phyloP scores from a whole-genome alignment of 2,888 invertebrate genomes.

The Aromia moschata region DNA sequence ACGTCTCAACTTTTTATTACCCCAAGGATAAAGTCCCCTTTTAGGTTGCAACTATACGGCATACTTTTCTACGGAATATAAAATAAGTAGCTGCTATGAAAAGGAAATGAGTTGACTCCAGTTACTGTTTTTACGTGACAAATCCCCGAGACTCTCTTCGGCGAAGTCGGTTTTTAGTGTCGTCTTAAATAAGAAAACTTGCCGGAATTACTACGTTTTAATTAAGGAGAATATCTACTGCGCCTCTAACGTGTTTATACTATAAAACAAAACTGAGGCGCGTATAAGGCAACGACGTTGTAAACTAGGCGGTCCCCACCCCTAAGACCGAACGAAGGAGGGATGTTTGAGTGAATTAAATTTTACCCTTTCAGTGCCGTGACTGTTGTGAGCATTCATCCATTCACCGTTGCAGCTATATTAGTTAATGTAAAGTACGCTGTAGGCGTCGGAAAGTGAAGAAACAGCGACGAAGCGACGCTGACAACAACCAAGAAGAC shows the following conservation, averaged over 20 bases:
- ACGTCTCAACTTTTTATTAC: constrained; percentile 10
- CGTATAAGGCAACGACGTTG: constrained; percentile 11
- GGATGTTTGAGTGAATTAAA: not conserved
- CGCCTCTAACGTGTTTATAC: constrained; percentile 13
- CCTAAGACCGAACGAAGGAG: not conserved
- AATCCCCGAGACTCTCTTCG: not conserved
- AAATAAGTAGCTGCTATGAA: constrained; percentile 16
- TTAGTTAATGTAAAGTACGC: no score
- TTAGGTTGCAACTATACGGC: constrained; percentile 4
- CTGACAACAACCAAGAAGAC: no score
- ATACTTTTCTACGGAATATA: constrained; percentile 15
- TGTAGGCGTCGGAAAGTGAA: no score
- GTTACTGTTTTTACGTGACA: constrained; percentile 11
- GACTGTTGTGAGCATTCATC: not conserved
- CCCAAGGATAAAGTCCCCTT: not conserved
- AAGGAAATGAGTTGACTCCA: constrained; percentile 17
- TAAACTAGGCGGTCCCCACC: constrained; percentile 9
- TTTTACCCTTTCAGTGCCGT: not conserved
- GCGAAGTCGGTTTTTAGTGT: constrained; percentile 11
- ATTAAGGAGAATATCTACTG: constrained; percentile 17
- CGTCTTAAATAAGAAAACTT: constrained; percentile 18
- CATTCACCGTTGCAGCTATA: no score
- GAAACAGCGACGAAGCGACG: no score
- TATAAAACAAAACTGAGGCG: constrained; percentile 7
- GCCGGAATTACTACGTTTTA: constrained; percentile 15